Percentiles rank a stretch among this genome's conserved stretches.
phyloP scores from a whole-genome alignment of 2,888 invertebrate genomes.

The Orthonevra nobilis region DNA sequence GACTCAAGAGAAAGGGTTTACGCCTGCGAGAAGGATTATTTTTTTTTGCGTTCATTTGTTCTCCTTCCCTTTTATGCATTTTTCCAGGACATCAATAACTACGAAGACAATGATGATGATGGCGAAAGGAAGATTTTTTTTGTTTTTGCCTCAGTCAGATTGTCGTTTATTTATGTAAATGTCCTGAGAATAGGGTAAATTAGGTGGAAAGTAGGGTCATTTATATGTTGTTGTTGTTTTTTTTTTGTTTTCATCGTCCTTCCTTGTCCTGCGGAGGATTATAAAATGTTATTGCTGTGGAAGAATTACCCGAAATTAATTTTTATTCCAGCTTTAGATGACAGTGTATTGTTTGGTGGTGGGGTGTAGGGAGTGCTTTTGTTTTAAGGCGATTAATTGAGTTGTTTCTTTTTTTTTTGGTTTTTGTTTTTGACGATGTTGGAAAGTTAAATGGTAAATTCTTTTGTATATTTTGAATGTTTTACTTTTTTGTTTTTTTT shows the following conservation, averaged over 20 bases:
- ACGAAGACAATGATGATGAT: slow-evolving; percentile 55
- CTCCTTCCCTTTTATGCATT: slow-evolving; percentile 58
- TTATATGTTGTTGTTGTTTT: slow-evolving; percentile 55
- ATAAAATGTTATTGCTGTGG: slow-evolving; percentile 69
- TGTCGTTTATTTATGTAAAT: slow-evolving; percentile 69
- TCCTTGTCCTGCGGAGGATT: slow-evolving; percentile 63
- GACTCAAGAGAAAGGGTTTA: slow-evolving; percentile 41
- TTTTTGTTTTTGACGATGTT: too few relatives aligned
- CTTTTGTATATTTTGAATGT: slow-evolving; percentile 26
- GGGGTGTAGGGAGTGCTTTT: slow-evolving; percentile 27
- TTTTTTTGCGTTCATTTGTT: slow-evolving; percentile 1
- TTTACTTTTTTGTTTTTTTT: slow-evolving; percentile 4
- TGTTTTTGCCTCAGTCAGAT: slow-evolving; percentile 28
- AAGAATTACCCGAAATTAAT: slow-evolving; percentile 69
- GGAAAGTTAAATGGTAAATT: slow-evolving; percentile 51
- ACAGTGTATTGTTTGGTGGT: slow-evolving; percentile 27
- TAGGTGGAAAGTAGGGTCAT: slow-evolving; percentile 70
- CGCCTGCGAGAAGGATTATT: slow-evolving; percentile 2
- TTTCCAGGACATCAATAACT: slow-evolving; percentile 60
- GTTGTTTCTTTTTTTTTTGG: too few relatives aligned
- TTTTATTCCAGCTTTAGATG: slow-evolving; percentile 59
- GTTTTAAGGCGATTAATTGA: slow-evolving; percentile 62
- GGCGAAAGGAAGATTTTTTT: slow-evolving; percentile 17
- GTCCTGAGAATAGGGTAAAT: slow-evolving; percentile 67
- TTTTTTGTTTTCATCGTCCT: slow-evolving; percentile 22